Evolutionary conservation across 2,113 vertebrate genomes (phyloP).

Genomic region (Saguinus midas): DNA sequence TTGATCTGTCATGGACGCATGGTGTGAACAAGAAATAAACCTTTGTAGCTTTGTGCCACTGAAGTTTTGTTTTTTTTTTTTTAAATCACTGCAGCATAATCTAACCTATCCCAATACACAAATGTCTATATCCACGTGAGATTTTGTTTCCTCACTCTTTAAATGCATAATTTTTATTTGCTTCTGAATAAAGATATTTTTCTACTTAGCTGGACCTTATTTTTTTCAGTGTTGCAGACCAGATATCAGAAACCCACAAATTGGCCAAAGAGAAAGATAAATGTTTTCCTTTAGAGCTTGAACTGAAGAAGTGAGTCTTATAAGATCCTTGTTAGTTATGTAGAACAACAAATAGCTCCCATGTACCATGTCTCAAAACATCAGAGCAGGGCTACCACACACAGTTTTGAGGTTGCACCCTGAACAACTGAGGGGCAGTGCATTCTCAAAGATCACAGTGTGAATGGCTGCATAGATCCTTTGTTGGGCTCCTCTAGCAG

Average conservation of each 20-base stretch:
- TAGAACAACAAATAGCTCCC: neutral
- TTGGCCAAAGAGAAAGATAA: neutral
- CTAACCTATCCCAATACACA: neutral
- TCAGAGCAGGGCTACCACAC: neutral
- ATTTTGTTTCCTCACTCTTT: neutral
- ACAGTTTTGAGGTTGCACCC: neutral
- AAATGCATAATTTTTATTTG: neutral
- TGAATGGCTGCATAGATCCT: neutral
- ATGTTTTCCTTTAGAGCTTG: neutral
- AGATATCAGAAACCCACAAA: conserved; percentile 10
- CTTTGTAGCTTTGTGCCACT: conserved; percentile 1
- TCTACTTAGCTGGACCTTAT: neutral
- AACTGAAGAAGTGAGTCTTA: neutral
- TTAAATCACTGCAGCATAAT: neutral
- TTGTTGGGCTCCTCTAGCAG: neutral
- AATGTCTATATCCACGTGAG: neutral
- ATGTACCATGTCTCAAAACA: neutral
- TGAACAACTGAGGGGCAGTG: neutral
- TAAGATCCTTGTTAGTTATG: neutral
- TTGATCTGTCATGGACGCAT: neutral
- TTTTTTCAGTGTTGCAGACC: neutral
- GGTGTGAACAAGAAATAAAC: neutral
- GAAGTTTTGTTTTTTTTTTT: neutral
- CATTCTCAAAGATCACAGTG: neutral
- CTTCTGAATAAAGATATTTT: neutral